Conservation (phyloP, 2,113 vertebrate genomes). For the Cyanoramphus novaezelandiae region DNA sequence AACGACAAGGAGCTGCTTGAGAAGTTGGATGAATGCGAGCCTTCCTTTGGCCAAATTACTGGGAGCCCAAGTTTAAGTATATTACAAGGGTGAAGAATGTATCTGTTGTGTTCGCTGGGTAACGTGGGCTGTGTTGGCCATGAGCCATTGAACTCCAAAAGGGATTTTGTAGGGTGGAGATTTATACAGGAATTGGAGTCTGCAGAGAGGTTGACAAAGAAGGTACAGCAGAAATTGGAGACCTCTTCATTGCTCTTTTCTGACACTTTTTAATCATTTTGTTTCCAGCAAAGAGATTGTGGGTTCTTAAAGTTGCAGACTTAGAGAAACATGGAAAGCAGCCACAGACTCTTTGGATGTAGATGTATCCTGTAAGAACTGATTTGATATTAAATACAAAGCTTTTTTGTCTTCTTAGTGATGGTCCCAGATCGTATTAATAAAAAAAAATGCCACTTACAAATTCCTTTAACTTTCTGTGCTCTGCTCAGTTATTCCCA, state of each 20-base stretch:
- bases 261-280: constrained; percentile 39
- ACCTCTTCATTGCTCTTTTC: constrained; percentile 23
- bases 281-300: neutral
- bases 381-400: neutral
- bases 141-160: neutral
- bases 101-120: neutral
- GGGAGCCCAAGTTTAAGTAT: constrained; percentile 11
- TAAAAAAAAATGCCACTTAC: fast-evolving
- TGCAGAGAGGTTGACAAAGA: constrained; percentile 3
- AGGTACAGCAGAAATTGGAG: constrained; percentile 29
- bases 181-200: constrained; percentile 13
- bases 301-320: neutral
- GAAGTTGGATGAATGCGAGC: constrained; percentile 42
- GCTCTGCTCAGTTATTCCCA: neutral
- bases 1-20: constrained; percentile 44
- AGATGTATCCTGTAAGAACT: neutral
- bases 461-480: neutral
- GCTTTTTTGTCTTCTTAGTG: neutral
- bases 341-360: neutral
- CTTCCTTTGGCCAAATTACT: constrained; percentile 51
- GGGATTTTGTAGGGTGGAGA: neutral
- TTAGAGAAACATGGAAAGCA: neutral
- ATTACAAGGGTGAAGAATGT: constrained; percentile 53
- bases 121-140: neutral
- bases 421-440: neutral